Evolutionary conservation across 2,797 vertebrate genomes (phyloP).

Genomic region (Sebastes minor): DNA sequence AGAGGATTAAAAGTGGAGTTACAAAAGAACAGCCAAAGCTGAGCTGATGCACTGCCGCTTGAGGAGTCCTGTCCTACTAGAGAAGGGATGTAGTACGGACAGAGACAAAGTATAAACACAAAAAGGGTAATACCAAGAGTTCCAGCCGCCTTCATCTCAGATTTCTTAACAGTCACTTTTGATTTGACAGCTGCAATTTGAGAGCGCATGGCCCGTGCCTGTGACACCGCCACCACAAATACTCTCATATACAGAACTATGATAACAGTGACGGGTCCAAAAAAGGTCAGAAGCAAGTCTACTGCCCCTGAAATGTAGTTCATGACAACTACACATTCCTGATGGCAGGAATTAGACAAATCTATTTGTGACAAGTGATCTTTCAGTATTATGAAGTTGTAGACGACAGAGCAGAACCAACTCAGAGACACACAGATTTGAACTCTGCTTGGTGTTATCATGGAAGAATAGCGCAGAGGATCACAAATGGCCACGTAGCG

Average conservation of each 20-base stretch:
- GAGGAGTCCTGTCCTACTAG: background rate
- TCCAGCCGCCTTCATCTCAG: conserved; percentile 43
- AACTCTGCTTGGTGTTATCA: conserved; percentile 33
- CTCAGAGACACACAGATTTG: conserved; percentile 20
- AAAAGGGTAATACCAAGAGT: conserved; percentile 40
- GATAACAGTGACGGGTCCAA: conserved; percentile 31
- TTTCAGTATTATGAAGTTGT: no score
- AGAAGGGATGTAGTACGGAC: conserved; percentile 26
- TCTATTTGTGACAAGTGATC: no score
- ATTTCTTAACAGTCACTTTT: conserved; percentile 3
- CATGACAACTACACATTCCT: no score
- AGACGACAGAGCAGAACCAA: background rate
- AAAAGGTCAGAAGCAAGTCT: no score
- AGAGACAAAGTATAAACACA: conserved; percentile 37
- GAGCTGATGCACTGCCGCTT: rapidly evolving
- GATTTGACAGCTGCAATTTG: background rate
- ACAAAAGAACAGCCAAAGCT: conserved; percentile 30
- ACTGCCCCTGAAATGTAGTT: no score
- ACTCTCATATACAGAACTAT: conserved; percentile 51
- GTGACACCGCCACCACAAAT: conserved; percentile 40
- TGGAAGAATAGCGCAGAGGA: conserved; percentile 22
- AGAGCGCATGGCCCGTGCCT: conserved; percentile 12
- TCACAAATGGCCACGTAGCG: background rate
- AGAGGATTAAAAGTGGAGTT: conserved; percentile 55
- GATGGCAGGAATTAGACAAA: no score